Evolutionary conservation across 2,113 vertebrate species (phyloP).

Genomic region (Albula glossodonta): DNA sequence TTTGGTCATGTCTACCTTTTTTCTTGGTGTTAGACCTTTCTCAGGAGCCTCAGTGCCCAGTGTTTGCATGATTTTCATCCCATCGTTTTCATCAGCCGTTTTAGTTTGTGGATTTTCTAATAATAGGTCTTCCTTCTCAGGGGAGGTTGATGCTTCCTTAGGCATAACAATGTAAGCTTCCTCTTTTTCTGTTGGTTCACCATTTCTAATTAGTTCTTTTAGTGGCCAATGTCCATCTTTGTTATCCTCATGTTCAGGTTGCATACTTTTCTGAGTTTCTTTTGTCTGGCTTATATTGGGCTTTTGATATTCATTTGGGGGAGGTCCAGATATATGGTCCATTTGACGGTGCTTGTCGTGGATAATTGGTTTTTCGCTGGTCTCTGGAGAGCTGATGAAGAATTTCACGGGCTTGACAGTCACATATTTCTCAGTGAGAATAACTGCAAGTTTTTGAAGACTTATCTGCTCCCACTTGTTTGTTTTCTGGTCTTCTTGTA

Average conservation of each 20-base stretch:
- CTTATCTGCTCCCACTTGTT: not conserved
- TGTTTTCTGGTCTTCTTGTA: conserved; percentile 20
- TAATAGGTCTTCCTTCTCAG: too few relatives aligned
- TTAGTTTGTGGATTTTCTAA: too few relatives aligned
- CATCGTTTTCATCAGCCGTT: too few relatives aligned
- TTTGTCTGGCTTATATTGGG: not conserved
- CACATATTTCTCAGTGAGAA: conserved; percentile 23
- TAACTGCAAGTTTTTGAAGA: conserved; percentile 18
- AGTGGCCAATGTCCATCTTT: not conserved
- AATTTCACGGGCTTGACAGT: not conserved
- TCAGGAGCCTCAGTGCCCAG: too few relatives aligned
- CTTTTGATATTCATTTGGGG: not conserved
- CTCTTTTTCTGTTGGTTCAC: too few relatives aligned
- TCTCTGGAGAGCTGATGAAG: not conserved
- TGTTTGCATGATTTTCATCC: too few relatives aligned
- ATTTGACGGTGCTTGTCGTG: not conserved
- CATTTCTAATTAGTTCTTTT: too few relatives aligned
- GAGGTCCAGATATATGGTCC: not conserved
- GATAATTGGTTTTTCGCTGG: not conserved
- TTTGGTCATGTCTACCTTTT: too few relatives aligned
- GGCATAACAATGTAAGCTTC: too few relatives aligned
- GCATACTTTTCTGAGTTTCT: not conserved
- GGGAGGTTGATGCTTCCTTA: too few relatives aligned
- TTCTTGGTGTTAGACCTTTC: too few relatives aligned
- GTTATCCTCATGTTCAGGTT: not conserved